These are phyloP conservation scores for Cybosia mesomella DNA, from an alignment of 2,888 invertebrate genomes.

Conservation along the genomic window DNA sequence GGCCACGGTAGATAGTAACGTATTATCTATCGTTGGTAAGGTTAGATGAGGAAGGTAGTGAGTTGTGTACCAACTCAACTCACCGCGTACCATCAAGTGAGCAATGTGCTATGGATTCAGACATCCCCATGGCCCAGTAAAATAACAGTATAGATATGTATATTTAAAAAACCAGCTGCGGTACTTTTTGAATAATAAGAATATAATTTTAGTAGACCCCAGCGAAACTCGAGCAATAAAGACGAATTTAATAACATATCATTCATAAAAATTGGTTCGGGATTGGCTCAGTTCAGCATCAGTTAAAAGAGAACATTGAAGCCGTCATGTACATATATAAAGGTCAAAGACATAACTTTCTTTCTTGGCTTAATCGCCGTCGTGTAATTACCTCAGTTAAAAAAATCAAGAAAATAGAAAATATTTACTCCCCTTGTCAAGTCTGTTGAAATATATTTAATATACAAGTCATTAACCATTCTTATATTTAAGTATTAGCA, in stretches of 20 bases:
- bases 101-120: too few species aligned
- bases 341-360: neutral
- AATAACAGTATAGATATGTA: neutral
- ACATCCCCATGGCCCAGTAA: neutral
- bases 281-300: too few species aligned
- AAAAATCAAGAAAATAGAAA: too few species aligned
- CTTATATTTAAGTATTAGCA: neutral
- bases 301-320: too few species aligned
- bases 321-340: neutral
- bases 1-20: neutral
- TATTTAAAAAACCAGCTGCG: neutral
- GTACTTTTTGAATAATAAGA: too few species aligned
- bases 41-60: neutral
- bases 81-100: too few species aligned
- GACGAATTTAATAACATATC: neutral
- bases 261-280: neutral
- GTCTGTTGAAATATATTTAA: neutral
- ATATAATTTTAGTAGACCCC: too few species aligned
- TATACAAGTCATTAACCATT: neutral
- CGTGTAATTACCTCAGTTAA: too few species aligned
- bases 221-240: too few species aligned
- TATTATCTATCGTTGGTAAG: neutral
- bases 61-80: neutral
- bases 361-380: neutral
- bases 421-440: neutral